A percentile compares a stretch with the other conserved stretches of the same genome.
Evolutionary conservation across 1,140 invertebrate genomes (phyloP).

Genomic region (Physella acuta): DNA sequence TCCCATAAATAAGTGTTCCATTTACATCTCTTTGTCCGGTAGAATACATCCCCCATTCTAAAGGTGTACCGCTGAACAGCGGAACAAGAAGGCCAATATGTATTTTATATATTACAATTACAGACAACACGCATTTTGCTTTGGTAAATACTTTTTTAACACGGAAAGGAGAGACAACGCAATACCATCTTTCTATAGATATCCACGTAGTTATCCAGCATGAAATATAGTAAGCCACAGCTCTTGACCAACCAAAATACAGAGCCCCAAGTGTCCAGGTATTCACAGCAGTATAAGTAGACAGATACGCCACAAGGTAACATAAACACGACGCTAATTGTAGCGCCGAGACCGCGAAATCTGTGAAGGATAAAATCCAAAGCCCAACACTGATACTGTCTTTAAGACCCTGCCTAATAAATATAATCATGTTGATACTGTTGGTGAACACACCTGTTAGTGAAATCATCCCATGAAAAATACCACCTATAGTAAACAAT

Average conservation of each 20-base stretch:
- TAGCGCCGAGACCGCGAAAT: background rate
- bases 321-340: background rate
- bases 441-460: background rate
- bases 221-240: background rate
- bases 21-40: background rate
- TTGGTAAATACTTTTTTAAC: conserved; percentile 7
- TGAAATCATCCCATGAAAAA: no score
- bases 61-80: background rate
- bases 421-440: background rate
- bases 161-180: background rate
- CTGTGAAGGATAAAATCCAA: background rate
- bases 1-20: background rate
- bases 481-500: no score
- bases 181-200: conserved; percentile 7
- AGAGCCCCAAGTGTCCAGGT: background rate
- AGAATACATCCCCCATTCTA: conserved; percentile 10
- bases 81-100: background rate
- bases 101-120: background rate
- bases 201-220: background rate
- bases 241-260: background rate
- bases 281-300: background rate
- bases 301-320: background rate
- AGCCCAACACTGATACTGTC: conserved; percentile 13
- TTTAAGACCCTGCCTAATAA: conserved; percentile 1
- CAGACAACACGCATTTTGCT: background rate